Evolutionary conservation across 2,888 invertebrate species (phyloP).

Genomic region (Macrosiphum euphorbiae): DNA sequence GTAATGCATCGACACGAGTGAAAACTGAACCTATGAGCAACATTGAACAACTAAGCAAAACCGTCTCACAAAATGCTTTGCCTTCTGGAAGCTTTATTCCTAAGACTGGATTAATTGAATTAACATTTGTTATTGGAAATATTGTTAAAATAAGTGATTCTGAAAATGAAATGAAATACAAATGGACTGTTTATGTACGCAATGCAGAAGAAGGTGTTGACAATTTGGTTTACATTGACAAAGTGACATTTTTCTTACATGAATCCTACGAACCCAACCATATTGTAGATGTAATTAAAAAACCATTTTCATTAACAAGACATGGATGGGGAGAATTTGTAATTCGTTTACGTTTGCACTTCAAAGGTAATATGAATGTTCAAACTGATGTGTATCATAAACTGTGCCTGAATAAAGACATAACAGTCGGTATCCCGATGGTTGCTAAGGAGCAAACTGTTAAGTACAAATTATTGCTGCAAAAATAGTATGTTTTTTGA

Average conservation of each 20-base stretch:
- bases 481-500: slow-evolving; percentile 1
- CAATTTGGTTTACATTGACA: slow-evolving; percentile 51
- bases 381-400: slow-evolving; percentile 59
- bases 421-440: slow-evolving; percentile 51
- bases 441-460: slow-evolving; percentile 58
- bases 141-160: slow-evolving; percentile 46
- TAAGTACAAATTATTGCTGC: slow-evolving; percentile 53
- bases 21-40: slow-evolving; percentile 16
- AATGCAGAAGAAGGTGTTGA: slow-evolving; percentile 49
- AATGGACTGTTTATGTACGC: slow-evolving; percentile 65
- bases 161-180: slow-evolving; percentile 59
- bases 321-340: slow-evolving; percentile 65
- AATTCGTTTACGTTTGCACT: slow-evolving; percentile 51
- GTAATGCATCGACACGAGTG: not conserved
- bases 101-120: slow-evolving; percentile 24
- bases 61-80: not conserved
- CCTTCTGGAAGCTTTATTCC: slow-evolving; percentile 27
- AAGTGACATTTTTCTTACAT: slow-evolving; percentile 61
- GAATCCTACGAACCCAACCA: slow-evolving; percentile 64
- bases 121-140: slow-evolving; percentile 54
- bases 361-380: slow-evolving; percentile 59
- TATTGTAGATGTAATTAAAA: slow-evolving; percentile 50
- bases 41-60: slow-evolving; percentile 36
- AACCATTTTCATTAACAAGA: slow-evolving; percentile 63
- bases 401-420: slow-evolving; percentile 48